Base-by-base conservation (phyloP, 2,113 vertebrate species). In the Thunnus thynnus region DNA sequence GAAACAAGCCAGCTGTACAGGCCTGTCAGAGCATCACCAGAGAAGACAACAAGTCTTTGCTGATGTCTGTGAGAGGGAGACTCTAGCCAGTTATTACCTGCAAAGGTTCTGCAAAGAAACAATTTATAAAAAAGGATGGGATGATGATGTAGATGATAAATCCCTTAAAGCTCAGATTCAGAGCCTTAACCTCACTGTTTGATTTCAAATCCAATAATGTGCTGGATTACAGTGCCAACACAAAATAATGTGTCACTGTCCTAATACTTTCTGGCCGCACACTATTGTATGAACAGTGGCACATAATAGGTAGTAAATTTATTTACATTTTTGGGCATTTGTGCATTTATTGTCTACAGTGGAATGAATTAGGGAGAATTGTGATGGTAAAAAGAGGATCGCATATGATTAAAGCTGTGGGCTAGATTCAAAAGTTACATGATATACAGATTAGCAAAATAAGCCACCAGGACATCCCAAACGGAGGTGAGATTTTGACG, bases 191-290 rank as follows among this genome's bases (percentile, higher is more conserved):
- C 30, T 62, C 22, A 52, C 13, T 48, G 14, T 61, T 58, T 77
- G 5, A 78, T 44, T 82, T 68, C 4, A 78, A 69, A 75, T 68
- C 47, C 41, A 66, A 57, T 58, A 55, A 61, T 48, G 20, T 32
- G 2, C 22, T 17, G 22, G 68, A 77, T 52, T 52, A 48, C 30
- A 30, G 62, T 46, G 46, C 44, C 30, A 20, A 41, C 13, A 20
- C 14, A 41, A 50, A 69, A 57, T 41, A 17, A 78, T 32, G 9
- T 57, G 44, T 57, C 5, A 22, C 13, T 46, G 27, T 16, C 25
- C 20, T 55, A 44, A 46, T 67, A 57, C 11, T 27, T 48, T 70
- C 18, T 30, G 7, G 30, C 3, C 2, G 13, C 17, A 55, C 46
- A 44, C 16, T 41, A 9, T 0, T 41, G 36, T 30, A 41, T 27